A percentile compares a stretch with the other conserved stretches of the same genome.
These are phyloP conservation scores for Rhagonycha fulva DNA, from an alignment of 2,888 invertebrate genomes.

Conservation along the genomic window DNA sequence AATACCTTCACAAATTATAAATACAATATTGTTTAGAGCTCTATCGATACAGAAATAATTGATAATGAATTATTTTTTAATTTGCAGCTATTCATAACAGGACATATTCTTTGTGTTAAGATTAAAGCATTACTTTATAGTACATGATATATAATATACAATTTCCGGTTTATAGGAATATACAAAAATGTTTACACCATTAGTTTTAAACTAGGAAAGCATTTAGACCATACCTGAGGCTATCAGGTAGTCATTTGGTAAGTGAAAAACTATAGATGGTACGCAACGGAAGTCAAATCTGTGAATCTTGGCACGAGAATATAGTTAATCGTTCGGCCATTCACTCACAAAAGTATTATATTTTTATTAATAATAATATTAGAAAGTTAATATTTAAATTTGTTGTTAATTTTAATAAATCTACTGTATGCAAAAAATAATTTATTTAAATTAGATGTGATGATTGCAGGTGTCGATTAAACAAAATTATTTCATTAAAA, in stretches of 20 bases:
- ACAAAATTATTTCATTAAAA: not conserved
- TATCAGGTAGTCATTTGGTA: too few relatives aligned
- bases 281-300: too few relatives aligned
- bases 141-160: too few relatives aligned
- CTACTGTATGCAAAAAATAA: not conserved
- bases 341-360: too few relatives aligned
- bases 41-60: not conserved
- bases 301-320: too few relatives aligned
- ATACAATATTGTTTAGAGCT: not conserved
- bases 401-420: not conserved
- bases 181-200: too few relatives aligned
- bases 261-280: too few relatives aligned
- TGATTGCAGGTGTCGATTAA: not conserved
- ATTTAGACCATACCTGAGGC: too few relatives aligned
- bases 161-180: too few relatives aligned
- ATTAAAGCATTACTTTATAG: too few relatives aligned
- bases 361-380: not conserved
- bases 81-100: not conserved
- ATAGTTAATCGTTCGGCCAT: too few relatives aligned
- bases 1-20: not conserved
- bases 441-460: not conserved
- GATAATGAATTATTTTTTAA: not conserved
- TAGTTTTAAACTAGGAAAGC: too few relatives aligned
- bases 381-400: not conserved
- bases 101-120: not conserved